Conservation (phyloP, 2,113 vertebrate genomes). For the Paramormyrops kingsleyae region DNA sequence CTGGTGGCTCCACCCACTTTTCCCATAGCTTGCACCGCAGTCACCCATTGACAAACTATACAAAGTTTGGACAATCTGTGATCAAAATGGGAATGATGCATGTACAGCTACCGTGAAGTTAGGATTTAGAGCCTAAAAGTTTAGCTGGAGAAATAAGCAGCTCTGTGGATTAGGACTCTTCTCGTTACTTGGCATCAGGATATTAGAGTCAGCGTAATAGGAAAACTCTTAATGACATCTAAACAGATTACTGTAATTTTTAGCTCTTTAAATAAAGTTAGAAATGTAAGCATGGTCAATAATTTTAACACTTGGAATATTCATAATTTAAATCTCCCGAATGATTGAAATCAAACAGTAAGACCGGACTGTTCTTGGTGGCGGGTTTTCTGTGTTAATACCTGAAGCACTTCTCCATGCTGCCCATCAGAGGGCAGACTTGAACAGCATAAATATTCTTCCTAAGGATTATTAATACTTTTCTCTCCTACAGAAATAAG, state of each 20-base stretch:
- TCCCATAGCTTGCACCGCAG: too few relatives aligned
- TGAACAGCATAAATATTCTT: background rate
- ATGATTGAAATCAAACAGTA: background rate
- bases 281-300: background rate
- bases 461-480: background rate
- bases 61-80: too few relatives aligned
- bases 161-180: background rate
- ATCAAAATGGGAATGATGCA: background rate
- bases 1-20: too few relatives aligned
- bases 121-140: background rate
- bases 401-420: background rate
- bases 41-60: too few relatives aligned
- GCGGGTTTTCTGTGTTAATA: background rate
- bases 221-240: background rate
- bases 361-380: background rate
- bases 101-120: background rate
- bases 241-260: background rate
- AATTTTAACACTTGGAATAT: background rate
- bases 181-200: background rate
- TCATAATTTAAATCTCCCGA: background rate
- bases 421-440: background rate
- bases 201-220: background rate
- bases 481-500: background rate
- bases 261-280: background rate
- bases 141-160: background rate